These are phyloP conservation scores for Sebastes schlegelii DNA, from an alignment of 2,113 vertebrate species.

Conservation along the genomic window DNA sequence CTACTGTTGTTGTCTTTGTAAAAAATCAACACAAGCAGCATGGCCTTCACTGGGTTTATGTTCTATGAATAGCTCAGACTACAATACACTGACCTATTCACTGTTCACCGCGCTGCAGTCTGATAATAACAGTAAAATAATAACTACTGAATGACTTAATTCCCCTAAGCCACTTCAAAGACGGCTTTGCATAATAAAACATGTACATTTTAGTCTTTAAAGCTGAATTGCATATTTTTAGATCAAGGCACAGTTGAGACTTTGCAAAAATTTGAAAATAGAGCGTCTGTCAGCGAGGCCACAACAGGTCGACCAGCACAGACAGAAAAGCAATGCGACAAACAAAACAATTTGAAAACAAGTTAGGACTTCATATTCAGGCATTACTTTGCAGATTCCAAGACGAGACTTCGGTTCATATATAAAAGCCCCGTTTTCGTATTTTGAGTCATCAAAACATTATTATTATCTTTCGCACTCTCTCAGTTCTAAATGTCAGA, in stretches of 20 bases:
- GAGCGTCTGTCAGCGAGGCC: constrained; percentile 21
- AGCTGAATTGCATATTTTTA: constrained; percentile 30
- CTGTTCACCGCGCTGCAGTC: background rate
- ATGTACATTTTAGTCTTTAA: constrained; percentile 10
- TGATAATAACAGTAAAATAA: constrained; percentile 4
- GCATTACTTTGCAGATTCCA: background rate
- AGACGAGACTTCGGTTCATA: constrained; percentile 18
- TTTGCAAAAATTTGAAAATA: constrained; percentile 2
- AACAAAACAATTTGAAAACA: background rate
- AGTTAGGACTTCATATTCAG: background rate
- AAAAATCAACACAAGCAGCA: constrained; percentile 21
- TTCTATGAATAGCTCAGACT: background rate
- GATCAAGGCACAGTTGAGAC: constrained; percentile 20
- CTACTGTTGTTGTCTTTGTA: constrained; percentile 1
- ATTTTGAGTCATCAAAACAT: constrained; percentile 62
- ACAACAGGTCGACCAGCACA: constrained; percentile 7
- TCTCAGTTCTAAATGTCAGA: constrained; percentile 73
- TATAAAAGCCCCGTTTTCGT: constrained; percentile 23
- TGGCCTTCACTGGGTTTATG: background rate
- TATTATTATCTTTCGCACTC: constrained; percentile 61
- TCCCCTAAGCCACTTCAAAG: constrained; percentile 6
- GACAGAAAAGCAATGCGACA: background rate
- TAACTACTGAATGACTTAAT: background rate
- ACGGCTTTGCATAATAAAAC: constrained; percentile 39
- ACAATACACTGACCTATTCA: background rate